Percentiles rank a stretch among this genome's conserved stretches.
Conservation (phyloP, 2,113 vertebrate species). For the Daphoenositta chrysoptera region DNA sequence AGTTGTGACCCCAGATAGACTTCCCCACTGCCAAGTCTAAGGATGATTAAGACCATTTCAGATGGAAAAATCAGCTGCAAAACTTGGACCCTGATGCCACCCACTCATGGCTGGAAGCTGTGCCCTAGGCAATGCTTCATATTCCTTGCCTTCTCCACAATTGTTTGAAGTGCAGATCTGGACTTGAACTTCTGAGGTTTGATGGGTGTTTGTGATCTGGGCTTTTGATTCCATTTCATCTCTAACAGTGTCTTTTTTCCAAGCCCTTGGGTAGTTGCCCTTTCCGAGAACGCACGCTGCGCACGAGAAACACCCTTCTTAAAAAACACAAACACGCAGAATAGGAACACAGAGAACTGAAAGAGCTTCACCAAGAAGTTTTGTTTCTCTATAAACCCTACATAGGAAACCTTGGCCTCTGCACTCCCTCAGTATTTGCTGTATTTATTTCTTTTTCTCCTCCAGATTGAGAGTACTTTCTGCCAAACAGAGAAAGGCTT, state of each 20-base stretch:
- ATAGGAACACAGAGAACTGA: slow-evolving; percentile 12
- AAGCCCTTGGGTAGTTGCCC: neutral
- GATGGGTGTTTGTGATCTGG: neutral
- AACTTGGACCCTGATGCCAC: neutral
- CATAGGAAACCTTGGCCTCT: slow-evolving; percentile 9
- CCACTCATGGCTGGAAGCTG: neutral
- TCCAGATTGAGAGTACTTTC: slow-evolving; percentile 7
- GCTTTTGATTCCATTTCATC: neutral
- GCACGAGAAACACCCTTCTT: slow-evolving; percentile 17
- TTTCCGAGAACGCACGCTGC: neutral
- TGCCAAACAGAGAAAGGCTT: slow-evolving; percentile 37
- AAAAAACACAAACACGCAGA: slow-evolving; percentile 34
- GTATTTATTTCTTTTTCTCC: slow-evolving; percentile 59
- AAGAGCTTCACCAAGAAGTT: slow-evolving; percentile 28
- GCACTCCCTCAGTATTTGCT: neutral
- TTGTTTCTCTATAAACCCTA: slow-evolving; percentile 21
- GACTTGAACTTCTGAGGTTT: neutral
- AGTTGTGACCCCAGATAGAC: neutral
- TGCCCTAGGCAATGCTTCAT: neutral
- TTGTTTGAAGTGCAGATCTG: neutral
- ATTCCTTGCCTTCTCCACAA: neutral
- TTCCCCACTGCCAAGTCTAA: neutral
- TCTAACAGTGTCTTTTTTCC: neutral
- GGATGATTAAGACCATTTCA: neutral
- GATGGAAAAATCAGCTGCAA: neutral